A percentile compares a stretch with the other conserved stretches of the same genome.
Conservation (phyloP, 2,113 vertebrate genomes). For the Callocephalon fimbriatum region DNA sequence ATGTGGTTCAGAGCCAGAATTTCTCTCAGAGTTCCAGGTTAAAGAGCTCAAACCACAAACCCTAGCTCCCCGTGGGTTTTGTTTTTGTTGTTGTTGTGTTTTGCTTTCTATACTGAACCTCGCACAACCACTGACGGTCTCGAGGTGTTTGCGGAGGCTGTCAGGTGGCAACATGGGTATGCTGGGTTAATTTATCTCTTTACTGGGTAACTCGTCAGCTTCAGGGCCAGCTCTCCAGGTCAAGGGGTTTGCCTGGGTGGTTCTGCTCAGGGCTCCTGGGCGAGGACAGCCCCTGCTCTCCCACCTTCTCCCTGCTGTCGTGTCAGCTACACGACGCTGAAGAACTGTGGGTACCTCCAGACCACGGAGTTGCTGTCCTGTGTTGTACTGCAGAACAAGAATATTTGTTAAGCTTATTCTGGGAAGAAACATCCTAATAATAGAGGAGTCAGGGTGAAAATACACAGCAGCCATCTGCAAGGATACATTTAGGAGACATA, state of each 20-base stretch:
- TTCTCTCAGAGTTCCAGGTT: background rate
- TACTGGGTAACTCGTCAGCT: background rate
- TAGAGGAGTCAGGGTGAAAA: background rate
- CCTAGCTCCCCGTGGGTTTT: background rate
- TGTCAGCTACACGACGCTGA: background rate
- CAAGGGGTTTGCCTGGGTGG: background rate
- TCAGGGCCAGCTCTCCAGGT: background rate
- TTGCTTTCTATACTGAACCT: background rate
- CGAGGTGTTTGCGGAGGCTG: background rate
- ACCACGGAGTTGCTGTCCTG: background rate
- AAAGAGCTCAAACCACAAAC: background rate
- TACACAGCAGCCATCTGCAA: background rate
- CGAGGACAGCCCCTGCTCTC: background rate
- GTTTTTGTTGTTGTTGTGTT: background rate
- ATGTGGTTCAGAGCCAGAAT: background rate
- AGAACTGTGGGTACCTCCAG: background rate
- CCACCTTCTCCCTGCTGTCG: background rate
- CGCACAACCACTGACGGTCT: background rate
- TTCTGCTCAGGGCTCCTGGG: background rate
- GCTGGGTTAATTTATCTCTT: background rate
- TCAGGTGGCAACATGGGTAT: background rate
- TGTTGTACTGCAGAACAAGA: fast-evolving
- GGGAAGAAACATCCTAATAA: background rate
- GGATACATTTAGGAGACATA: background rate
- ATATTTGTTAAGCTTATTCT: background rate